Conservation (phyloP, 2,797 vertebrate species). For the Gallinago stenura region DNA sequence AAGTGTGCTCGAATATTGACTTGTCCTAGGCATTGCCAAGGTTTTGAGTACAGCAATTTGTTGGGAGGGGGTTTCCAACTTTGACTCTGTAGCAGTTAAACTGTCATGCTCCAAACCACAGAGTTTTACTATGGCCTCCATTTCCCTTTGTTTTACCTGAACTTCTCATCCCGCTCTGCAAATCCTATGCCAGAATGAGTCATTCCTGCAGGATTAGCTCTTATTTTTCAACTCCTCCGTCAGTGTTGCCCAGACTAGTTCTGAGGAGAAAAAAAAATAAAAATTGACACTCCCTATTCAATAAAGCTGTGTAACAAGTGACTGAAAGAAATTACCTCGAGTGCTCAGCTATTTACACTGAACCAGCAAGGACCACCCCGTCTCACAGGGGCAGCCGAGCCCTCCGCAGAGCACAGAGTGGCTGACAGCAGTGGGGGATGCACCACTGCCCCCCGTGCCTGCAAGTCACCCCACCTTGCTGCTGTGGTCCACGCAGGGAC, state of each 20-base stretch:
- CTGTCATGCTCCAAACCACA: slow-evolving; percentile 47
- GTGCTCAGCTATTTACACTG: slow-evolving; percentile 15
- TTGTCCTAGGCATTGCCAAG: slow-evolving; percentile 5
- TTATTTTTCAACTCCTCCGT: slow-evolving; percentile 62
- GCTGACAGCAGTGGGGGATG: background rate
- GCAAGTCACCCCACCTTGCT: fast-evolving
- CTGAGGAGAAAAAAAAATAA: slow-evolving; percentile 51
- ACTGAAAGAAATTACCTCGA: slow-evolving; percentile 50
- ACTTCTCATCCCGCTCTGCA: slow-evolving; percentile 67
- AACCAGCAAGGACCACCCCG: slow-evolving; percentile 2
- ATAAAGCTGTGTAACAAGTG: slow-evolving; percentile 27
- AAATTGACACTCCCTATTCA: slow-evolving; percentile 60
- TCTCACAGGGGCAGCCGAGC: background rate
- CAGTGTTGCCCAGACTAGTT: slow-evolving; percentile 77
- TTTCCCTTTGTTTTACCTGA: slow-evolving; percentile 59
- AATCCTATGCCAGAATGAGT: slow-evolving; percentile 73
- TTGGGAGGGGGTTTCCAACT: slow-evolving; percentile 55
- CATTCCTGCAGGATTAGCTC: slow-evolving; percentile 71
- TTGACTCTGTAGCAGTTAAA: slow-evolving; percentile 33
- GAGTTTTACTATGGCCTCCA: slow-evolving; percentile 28
- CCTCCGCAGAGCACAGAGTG: fast-evolving
- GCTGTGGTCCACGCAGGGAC: fast-evolving
- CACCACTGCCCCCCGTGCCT: background rate
- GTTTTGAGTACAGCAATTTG: slow-evolving; percentile 41
- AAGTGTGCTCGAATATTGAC: background rate